Conservation (phyloP, 2,797 vertebrate species). For the Gallirallus australis region DNA sequence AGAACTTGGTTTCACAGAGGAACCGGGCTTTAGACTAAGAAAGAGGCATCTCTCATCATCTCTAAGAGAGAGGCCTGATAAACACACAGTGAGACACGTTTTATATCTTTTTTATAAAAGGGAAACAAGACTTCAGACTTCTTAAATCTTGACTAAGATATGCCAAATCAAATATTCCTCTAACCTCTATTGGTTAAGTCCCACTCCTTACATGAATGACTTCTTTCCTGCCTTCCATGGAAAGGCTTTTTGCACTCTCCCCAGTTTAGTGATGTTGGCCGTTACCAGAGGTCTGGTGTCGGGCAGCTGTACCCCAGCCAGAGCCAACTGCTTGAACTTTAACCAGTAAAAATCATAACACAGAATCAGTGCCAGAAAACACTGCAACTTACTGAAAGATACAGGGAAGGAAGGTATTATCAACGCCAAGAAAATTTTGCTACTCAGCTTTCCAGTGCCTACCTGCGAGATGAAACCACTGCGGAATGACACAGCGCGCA, state of each 20-base stretch:
- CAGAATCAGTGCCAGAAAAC: neutral
- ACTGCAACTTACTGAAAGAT: neutral
- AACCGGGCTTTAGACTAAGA: neutral
- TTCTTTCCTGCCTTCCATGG: neutral
- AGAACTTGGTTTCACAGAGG: neutral
- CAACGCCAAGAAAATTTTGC: neutral
- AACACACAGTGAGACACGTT: neutral
- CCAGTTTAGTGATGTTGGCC: neutral
- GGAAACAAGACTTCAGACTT: neutral
- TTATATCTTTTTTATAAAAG: neutral
- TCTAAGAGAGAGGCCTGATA: neutral
- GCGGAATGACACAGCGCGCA: fast-evolving
- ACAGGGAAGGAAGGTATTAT: neutral
- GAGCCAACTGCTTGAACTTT: neutral
- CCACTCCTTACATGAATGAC: neutral
- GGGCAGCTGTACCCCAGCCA: neutral
- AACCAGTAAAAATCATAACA: neutral
- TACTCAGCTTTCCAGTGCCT: neutral
- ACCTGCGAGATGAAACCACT: fast-evolving
- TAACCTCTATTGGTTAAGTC: neutral
- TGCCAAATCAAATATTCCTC: neutral
- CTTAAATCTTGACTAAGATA: neutral
- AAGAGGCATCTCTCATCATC: neutral
- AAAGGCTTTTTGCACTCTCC: neutral
- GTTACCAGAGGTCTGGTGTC: neutral